Percentiles rank a stretch among this genome's conserved stretches.
phyloP scores from a whole-genome alignment of 2,113 vertebrate genomes.

The Scytalopus superciliaris region DNA sequence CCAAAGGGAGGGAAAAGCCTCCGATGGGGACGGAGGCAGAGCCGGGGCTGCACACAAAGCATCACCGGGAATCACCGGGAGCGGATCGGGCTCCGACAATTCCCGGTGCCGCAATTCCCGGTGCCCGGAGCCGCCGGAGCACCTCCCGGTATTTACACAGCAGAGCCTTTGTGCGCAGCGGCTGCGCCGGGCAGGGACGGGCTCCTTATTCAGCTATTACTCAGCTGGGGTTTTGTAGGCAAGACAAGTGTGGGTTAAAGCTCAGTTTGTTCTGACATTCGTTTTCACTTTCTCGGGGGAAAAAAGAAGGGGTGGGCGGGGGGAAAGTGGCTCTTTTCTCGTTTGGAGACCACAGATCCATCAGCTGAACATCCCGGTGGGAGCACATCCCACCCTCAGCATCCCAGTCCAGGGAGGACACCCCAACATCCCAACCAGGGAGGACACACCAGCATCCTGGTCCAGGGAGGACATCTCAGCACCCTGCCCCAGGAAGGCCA shows the following conservation, averaged over 20 bases:
- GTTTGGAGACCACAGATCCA: neutral
- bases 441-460: neutral
- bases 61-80: neutral
- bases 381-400: neutral
- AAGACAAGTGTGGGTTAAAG: conserved; percentile 12
- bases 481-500: neutral
- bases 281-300: neutral
- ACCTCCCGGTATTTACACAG: neutral
- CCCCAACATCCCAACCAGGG: neutral
- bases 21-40: too few relatives aligned
- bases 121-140: neutral
- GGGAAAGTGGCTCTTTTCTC: neutral
- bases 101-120: neutral
- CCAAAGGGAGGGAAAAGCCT: neutral
- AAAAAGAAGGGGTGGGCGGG: neutral
- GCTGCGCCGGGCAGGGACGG: neutral
- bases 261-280: neutral
- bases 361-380: rapidly evolving
- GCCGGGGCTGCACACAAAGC: neutral
- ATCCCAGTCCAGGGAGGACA: too few relatives aligned
- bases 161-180: neutral
- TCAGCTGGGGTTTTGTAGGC: neutral
- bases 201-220: neutral
- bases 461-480: neutral
- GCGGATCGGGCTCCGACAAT: neutral